A percentile compares a stretch with the other conserved stretches of the same genome.
Evolutionary conservation across 2,113 vertebrate genomes (phyloP).

Genomic region (Platycercus adscitus): DNA sequence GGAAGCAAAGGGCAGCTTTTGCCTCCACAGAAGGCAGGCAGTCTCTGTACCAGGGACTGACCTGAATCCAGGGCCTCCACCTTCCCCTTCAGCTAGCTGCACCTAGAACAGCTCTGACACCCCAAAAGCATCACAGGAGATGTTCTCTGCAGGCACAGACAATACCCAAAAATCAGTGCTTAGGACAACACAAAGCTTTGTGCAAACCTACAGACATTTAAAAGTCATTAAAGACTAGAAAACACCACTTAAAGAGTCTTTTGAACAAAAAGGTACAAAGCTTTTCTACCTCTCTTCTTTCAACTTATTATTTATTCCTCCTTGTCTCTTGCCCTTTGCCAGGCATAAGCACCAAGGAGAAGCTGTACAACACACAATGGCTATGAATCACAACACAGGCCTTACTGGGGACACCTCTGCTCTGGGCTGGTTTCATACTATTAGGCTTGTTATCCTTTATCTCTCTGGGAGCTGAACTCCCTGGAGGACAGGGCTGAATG

Average conservation of each 20-base stretch:
- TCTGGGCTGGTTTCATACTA: not conserved
- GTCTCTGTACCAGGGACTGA: not conserved
- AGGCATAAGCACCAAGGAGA: not conserved
- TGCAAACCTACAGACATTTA: not conserved
- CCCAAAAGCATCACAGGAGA: not conserved
- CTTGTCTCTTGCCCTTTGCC: not conserved
- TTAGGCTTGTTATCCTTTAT: not conserved
- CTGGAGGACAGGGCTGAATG: not conserved
- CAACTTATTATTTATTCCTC: not conserved
- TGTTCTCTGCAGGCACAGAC: not conserved
- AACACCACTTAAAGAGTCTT: not conserved
- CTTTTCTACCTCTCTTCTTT: not conserved
- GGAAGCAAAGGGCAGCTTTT: not conserved
- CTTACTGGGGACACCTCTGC: not conserved
- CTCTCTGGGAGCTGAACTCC: not conserved
- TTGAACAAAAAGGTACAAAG: not conserved
- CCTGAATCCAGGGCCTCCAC: not conserved
- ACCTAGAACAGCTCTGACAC: not conserved
- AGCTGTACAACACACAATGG: not conserved
- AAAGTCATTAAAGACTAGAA: not conserved
- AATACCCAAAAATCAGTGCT: not conserved
- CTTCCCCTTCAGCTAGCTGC: not conserved
- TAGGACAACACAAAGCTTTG: not conserved
- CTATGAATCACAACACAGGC: accelerated
- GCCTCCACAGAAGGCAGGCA: not conserved